These are phyloP conservation scores for Micromesistius poutassou DNA, from an alignment of 2,797 vertebrate species.

Conservation along the genomic window DNA sequence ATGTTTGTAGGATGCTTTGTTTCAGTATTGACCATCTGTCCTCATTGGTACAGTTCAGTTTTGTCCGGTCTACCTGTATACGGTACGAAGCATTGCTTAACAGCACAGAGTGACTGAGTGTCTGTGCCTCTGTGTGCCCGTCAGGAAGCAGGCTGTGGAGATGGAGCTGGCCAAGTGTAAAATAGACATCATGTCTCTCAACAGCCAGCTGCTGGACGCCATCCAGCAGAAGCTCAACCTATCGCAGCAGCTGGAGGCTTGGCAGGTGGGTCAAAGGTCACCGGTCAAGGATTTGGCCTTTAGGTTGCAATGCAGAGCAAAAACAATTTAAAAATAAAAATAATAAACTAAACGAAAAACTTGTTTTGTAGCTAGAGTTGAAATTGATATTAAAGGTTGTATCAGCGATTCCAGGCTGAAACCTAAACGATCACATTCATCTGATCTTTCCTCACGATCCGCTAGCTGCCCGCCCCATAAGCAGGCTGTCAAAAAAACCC, in stretches of 20 bases:
- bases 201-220: constrained; percentile 93
- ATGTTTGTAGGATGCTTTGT: background rate
- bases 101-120: background rate
- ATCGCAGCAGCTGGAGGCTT: constrained; percentile 98
- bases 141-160: constrained; percentile 94
- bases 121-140: constrained; percentile 16
- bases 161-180: constrained; percentile 95
- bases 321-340: background rate
- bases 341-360: background rate
- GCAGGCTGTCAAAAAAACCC: no score
- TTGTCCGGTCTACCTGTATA: background rate
- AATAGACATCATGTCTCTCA: constrained; percentile 97
- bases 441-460: no score
- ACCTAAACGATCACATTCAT: no score
- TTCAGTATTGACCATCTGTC: background rate
- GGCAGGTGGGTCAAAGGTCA: constrained; percentile 83
- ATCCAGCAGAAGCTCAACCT: constrained; percentile 98
- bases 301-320: background rate
- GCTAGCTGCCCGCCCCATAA: no score
- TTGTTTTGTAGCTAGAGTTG: background rate
- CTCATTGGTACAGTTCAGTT: background rate
- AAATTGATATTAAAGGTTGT: background rate
- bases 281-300: background rate
- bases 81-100: background rate
- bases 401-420: no score